Percentiles rank a stretch among this genome's conserved stretches.
Evolutionary conservation across 23 tunicate species (phyloP).

Genomic region (Aplidium turbinatum): DNA sequence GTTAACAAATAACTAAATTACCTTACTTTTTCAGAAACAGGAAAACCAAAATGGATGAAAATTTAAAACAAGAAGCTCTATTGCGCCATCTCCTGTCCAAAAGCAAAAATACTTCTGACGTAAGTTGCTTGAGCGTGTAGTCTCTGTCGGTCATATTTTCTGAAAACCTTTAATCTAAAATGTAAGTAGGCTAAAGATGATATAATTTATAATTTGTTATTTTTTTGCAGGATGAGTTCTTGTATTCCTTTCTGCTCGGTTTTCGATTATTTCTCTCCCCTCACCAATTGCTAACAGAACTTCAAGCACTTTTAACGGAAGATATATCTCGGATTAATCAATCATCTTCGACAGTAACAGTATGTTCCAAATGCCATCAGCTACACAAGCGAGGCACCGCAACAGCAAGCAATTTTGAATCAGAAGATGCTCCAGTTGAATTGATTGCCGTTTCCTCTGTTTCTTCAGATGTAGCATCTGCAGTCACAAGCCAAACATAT

Average conservation of each 20-base stretch:
- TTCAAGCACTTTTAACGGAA: constrained; percentile 37
- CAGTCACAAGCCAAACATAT: too few relatives aligned
- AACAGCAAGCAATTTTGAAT: too few relatives aligned
- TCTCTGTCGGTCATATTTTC: not conserved
- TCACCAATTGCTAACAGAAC: constrained; percentile 64
- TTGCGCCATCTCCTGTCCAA: constrained; percentile 75
- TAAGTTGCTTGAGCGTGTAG: not conserved
- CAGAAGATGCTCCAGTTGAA: too few relatives aligned
- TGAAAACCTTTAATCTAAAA: too few relatives aligned
- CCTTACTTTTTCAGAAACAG: too few relatives aligned
- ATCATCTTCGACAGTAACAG: constrained; percentile 7
- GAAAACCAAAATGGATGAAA: constrained; percentile 49
- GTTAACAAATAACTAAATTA: too few relatives aligned
- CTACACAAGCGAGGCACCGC: constrained; percentile 17
- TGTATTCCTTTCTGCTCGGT: constrained; percentile 86
- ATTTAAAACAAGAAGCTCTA: constrained; percentile 73
- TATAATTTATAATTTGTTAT: not conserved
- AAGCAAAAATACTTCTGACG: constrained; percentile 7
- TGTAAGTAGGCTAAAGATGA: not conserved
- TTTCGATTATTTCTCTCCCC: constrained; percentile 74
- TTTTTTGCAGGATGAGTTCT: constrained; percentile 50
- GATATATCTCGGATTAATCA: not conserved
- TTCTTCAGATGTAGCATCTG: too few relatives aligned
- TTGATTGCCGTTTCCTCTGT: too few relatives aligned
- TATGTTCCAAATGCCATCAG: constrained; percentile 54